A percentile compares a stretch with the other conserved stretches of the same genome.
phyloP scores from a whole-genome alignment of 2,888 invertebrate genomes.

The Lycophotia porphyrea region DNA sequence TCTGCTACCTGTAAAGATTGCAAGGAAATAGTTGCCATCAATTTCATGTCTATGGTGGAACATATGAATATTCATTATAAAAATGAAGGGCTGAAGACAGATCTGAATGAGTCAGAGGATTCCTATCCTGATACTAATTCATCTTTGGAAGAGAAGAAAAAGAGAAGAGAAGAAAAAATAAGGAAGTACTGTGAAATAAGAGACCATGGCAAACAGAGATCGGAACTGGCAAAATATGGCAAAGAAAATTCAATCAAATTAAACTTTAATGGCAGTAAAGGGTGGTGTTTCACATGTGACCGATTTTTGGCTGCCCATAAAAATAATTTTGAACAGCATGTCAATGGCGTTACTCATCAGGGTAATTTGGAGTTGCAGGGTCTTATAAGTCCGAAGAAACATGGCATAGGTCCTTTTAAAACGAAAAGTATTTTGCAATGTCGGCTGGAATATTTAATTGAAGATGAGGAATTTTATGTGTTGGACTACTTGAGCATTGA shows the following conservation, averaged over 20 bases:
- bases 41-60: slow-evolving; percentile 58
- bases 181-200: slow-evolving; percentile 13
- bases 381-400: slow-evolving; percentile 58
- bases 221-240: slow-evolving; percentile 74
- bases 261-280: slow-evolving; percentile 76
- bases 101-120: background rate
- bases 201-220: slow-evolving; percentile 76
- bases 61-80: slow-evolving; percentile 66
- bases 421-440: slow-evolving; percentile 38
- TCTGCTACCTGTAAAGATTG: slow-evolving; percentile 74
- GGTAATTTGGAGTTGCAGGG: slow-evolving; percentile 75
- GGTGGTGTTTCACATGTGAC: slow-evolving; percentile 77
- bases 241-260: slow-evolving; percentile 75
- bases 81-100: slow-evolving; percentile 8
- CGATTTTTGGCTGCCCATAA: slow-evolving; percentile 71
- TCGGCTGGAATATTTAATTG: slow-evolving; percentile 37
- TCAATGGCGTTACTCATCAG: slow-evolving; percentile 72
- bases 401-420: background rate
- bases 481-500: slow-evolving; percentile 65
- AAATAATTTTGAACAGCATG: slow-evolving; percentile 73
- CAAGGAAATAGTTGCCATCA: slow-evolving; percentile 59
- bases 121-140: slow-evolving; percentile 28
- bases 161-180: slow-evolving; percentile 42
- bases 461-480: slow-evolving; percentile 64
- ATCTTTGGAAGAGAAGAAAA: slow-evolving; percentile 41